Base-by-base conservation (phyloP, 2,888 invertebrate species). In the Caenorhabditis drosophilae region DNA sequence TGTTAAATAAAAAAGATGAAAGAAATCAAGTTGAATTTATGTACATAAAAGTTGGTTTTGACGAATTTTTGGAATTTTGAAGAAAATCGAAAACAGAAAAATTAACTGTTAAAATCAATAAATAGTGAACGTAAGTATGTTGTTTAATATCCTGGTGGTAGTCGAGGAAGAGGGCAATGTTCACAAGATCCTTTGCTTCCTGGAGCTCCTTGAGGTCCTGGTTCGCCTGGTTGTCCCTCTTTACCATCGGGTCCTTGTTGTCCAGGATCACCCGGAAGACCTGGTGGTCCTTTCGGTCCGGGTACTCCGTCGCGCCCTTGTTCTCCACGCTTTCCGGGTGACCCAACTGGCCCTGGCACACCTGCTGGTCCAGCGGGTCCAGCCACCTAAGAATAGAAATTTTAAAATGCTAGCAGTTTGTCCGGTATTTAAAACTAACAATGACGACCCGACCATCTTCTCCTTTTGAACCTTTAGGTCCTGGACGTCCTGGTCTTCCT, bases 291-390 rank as follows among this genome's bases (percentile, higher is more conserved):
- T 63, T 70, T 66, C 36, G 63, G 61, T 36, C 74, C 74, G 18
- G 71, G 70, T 15, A 64, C 38, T 27, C 74, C 74, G 20, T 72
- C 70, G n/a, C 45, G 16, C 31, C 74, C 74, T 42, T 66, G 57
- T 2, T 61, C 12, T 40, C 74, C 74, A 40, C 64, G 41, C n/a
- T 56, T 54, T 18, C 74, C 74, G 12, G 68, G 67, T 7, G 45
- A 51, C 36, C 74, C 74, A 51, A 60, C 56, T 38, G 64, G 68
- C 27, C 74, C 74, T 9, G 66, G 66, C 16, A 61, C 51, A 25
- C 74, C 74, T 9, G 71, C 64, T 20, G 71, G 70, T 56, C 74
- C 74, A 36, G 70, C 62, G 15, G 74, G 74, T 4, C 74, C 74
- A 12, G 74, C 63, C 15, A 75, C 67, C 73, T 73, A 35, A 26